Conservation (phyloP, 2,113 vertebrate species). For the Albula goreensis region DNA sequence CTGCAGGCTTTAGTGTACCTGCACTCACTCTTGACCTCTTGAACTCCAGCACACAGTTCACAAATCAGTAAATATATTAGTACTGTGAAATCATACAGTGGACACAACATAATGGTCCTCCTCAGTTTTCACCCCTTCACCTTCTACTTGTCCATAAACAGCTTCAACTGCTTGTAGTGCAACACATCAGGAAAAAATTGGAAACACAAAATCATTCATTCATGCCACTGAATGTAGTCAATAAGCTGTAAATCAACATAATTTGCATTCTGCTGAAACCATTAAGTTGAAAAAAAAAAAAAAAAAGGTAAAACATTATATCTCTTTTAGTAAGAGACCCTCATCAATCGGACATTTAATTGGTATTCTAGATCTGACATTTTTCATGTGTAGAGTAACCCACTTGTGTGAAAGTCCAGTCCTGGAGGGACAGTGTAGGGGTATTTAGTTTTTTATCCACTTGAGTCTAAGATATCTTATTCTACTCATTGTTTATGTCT, state of each 20-base stretch:
- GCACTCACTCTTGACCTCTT: not conserved
- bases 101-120: constrained; percentile 70
- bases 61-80: not conserved
- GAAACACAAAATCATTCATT: constrained; percentile 25
- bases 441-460: not conserved
- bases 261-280: constrained; percentile 30
- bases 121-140: constrained; percentile 46
- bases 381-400: not conserved
- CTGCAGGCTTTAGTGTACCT: not conserved
- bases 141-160: constrained; percentile 7
- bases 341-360: not conserved
- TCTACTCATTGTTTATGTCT: not conserved
- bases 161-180: constrained; percentile 81
- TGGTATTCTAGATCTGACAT: not conserved
- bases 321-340: not conserved
- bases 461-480: not conserved
- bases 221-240: constrained; percentile 31
- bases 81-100: constrained; percentile 70
- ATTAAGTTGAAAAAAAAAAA: not conserved
- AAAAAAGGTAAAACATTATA: not conserved
- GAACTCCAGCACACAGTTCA: not conserved
- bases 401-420: not conserved
- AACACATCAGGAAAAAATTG: constrained; percentile 59
- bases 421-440: not conserved
- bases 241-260: constrained; percentile 46